Evolutionary conservation across 2,797 vertebrate species (phyloP).

Genomic region (Prionace glauca): DNA sequence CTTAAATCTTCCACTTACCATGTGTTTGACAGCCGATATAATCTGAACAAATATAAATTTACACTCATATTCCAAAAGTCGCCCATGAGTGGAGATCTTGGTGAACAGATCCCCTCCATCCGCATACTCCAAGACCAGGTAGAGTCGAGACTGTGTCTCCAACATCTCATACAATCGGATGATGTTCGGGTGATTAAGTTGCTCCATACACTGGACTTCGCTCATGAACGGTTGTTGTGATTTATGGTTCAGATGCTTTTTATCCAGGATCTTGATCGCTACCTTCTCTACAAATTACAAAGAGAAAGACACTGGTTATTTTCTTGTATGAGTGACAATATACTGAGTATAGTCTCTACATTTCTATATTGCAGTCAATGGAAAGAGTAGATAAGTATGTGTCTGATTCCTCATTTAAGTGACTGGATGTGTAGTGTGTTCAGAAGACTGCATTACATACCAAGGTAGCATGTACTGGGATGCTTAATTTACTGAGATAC

Average conservation of each 20-base stretch:
- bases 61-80: slow-evolving; percentile 59
- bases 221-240: slow-evolving; percentile 49
- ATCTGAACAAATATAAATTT: slow-evolving; percentile 62
- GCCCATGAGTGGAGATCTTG: slow-evolving; percentile 57
- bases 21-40: slow-evolving; percentile 60
- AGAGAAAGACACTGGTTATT: neutral
- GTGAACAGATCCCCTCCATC: slow-evolving; percentile 61
- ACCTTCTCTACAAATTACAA: slow-evolving; percentile 55
- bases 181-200: slow-evolving; percentile 61
- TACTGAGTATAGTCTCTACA: neutral
- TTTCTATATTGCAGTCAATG: neutral
- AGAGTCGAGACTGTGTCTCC: slow-evolving; percentile 57
- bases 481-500: neutral
- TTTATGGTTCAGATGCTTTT: slow-evolving; percentile 51
- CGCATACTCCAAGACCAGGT: slow-evolving; percentile 66
- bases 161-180: slow-evolving; percentile 64
- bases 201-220: slow-evolving; percentile 64
- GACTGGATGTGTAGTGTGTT: neutral
- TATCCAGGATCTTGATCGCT: slow-evolving; percentile 65
- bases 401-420: neutral
- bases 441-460: neutral
- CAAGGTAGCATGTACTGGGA: neutral
- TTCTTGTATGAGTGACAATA: neutral
- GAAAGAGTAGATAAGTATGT: neutral
- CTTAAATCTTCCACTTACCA: slow-evolving; percentile 51